Percentiles rank a stretch among this genome's conserved stretches.
These are phyloP conservation scores for Cossypha dichroa DNA, from an alignment of 2,797 vertebrate genomes.

Conservation along the genomic window DNA sequence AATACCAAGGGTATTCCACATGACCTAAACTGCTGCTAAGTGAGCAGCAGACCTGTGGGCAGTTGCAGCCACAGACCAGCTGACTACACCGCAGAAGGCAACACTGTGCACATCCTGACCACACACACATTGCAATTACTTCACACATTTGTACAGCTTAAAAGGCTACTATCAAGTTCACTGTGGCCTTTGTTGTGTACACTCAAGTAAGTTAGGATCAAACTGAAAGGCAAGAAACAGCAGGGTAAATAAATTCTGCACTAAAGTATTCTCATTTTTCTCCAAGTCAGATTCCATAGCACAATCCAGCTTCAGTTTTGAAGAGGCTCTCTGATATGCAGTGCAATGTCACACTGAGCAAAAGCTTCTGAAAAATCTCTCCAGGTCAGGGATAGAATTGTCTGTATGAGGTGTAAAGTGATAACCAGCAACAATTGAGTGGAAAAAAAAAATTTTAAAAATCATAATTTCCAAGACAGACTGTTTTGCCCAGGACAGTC, in stretches of 20 bases:
- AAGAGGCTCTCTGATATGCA: background rate
- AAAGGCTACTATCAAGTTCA: background rate
- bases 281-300: background rate
- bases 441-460: background rate
- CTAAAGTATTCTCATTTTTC: background rate
- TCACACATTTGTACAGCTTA: too few species aligned
- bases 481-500: background rate
- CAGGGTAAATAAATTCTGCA: background rate
- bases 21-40: background rate
- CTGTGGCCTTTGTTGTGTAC: fast-evolving
- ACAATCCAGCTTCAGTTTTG: background rate
- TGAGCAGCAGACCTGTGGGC: background rate
- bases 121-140: fast-evolving
- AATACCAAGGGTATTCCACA: fast-evolving
- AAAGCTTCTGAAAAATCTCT: background rate
- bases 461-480: background rate
- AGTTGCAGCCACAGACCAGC: background rate
- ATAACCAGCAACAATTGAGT: background rate
- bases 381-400: background rate
- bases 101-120: background rate
- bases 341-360: background rate
- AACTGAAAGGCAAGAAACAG: background rate
- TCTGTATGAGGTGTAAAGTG: background rate
- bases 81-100: background rate
- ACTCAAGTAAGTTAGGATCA: fast-evolving